Base-by-base conservation (phyloP, 2,113 vertebrate species). In the Mesembrinibis cayennensis region DNA sequence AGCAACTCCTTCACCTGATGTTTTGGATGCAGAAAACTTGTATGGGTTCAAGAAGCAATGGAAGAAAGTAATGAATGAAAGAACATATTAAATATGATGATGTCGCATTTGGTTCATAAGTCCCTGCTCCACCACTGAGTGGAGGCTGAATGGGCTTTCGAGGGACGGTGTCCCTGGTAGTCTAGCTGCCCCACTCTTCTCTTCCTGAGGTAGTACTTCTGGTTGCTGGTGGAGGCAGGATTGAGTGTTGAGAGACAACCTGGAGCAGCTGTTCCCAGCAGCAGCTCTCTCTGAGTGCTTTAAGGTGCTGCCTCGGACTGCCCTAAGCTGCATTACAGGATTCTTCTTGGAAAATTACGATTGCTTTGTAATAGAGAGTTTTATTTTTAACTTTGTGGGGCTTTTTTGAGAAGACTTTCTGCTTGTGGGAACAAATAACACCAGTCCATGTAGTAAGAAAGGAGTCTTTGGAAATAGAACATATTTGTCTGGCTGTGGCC, bases 401-500 rank as follows among this genome's bases (percentile, higher is more conserved):
- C 20, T 59, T 36, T 87, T 90, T 47, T 55, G 61, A 66, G 65
- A 11, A 10, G 26, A 3, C 19, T 25, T 59, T 80, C 40, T 80
- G 27, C 26, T 40, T 56, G 30, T 61, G 34, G 55, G 32, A 74
- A 25, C 44, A 53, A 42, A 45, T 62, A 12, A 18, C 15, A 5
- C 25, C 38, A 38, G 84, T 34, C n/a, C 7, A 0, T 7, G 14
- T 18, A 62, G 65, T 62, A 18, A 66, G 69, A 66, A 58, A 32
- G 27, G 77, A 73, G 17, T 58, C 30, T 66, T 27, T 53, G 32
- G 50, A 13, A 53, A 40, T 49, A 42, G 30, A 22, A n/a, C 2
- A 0, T 2, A 1, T 30, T 19, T 6, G 7, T 25, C 2, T 14
- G 61, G 52, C 66, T 47, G 80, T 0, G 5, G 47, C 56, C 2